A percentile compares a stretch with the other conserved stretches of the same genome.
These are phyloP conservation scores for Trididemnum nubilum DNA, from an alignment of 23 tunicate genomes.

Conservation along the genomic window DNA sequence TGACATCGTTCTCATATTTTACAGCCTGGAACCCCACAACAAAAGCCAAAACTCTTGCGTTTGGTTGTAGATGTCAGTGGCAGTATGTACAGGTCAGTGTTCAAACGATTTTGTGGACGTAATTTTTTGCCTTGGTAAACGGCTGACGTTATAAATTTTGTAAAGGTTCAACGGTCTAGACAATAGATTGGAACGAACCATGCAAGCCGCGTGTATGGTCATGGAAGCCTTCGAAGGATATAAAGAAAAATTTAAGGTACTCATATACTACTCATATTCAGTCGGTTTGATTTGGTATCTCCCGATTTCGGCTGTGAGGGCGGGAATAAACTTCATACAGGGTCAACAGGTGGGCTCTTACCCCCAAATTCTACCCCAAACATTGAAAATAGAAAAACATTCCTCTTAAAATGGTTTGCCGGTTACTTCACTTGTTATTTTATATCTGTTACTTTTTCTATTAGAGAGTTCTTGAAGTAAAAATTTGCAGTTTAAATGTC, in stretches of 20 bases:
- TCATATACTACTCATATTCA: too few relatives aligned
- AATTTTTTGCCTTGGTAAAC: too few relatives aligned
- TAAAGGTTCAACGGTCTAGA: conserved; percentile 87
- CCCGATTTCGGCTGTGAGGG: background rate
- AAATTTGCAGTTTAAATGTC: too few relatives aligned
- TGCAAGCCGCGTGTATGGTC: conserved; percentile 94
- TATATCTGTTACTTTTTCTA: too few relatives aligned
- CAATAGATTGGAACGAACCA: conserved; percentile 64
- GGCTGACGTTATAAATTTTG: background rate
- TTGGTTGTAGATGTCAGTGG: conserved; percentile 86
- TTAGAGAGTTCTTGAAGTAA: too few relatives aligned
- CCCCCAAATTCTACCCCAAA: too few relatives aligned
- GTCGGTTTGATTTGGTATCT: too few relatives aligned
- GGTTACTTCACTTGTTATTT: too few relatives aligned
- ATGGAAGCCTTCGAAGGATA: conserved; percentile 94
- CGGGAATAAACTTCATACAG: background rate
- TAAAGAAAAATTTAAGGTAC: conserved; percentile 93
- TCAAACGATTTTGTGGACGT: too few relatives aligned
- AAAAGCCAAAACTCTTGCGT: conserved; percentile 81
- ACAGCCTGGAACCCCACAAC: conserved; percentile 91
- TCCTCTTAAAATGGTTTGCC: too few relatives aligned
- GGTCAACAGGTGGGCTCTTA: background rate
- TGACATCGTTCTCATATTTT: too few relatives aligned
- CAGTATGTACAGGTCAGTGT: conserved; percentile 85
- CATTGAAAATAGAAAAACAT: too few relatives aligned